A percentile compares a stretch with the other conserved stretches of the same genome.
phyloP scores from a whole-genome alignment of 2,888 invertebrate species.

The Plagodis dolabraria region DNA sequence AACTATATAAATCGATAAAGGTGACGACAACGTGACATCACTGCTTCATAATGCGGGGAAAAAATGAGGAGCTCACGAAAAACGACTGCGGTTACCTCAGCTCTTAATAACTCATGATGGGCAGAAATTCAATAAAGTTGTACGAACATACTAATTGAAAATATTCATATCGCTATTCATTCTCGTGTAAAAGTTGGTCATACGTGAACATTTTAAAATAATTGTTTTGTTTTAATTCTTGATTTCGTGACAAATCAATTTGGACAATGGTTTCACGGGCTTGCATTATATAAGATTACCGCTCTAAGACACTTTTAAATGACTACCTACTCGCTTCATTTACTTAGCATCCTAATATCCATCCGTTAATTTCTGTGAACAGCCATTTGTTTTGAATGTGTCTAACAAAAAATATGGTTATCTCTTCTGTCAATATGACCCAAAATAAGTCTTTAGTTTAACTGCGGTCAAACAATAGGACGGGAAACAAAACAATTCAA shows the following conservation, averaged over 20 bases:
- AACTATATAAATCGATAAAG: conserved; percentile 24
- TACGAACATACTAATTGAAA: too few species aligned
- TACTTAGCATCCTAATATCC: background rate
- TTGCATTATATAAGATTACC: too few species aligned
- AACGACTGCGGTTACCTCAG: conserved; percentile 56
- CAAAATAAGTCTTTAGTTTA: conserved; percentile 8
- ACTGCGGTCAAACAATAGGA: background rate
- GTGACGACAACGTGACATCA: conserved; percentile 57
- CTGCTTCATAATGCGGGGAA: conserved; percentile 40
- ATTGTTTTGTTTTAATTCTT: too few species aligned
- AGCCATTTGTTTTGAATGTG: conserved; percentile 14
- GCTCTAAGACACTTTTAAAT: too few species aligned
- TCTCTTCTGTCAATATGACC: conserved; percentile 4
- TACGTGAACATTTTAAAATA: too few species aligned
- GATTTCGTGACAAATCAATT: too few species aligned
- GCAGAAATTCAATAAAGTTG: background rate
- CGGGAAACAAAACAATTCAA: conserved; percentile 10
- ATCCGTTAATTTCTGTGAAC: conserved; percentile 9
- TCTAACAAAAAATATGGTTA: conserved; percentile 1
- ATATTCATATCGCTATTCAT: too few species aligned
- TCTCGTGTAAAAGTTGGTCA: too few species aligned
- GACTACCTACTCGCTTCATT: too few species aligned
- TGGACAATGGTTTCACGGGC: too few species aligned
- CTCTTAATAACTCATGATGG: conserved; percentile 49
- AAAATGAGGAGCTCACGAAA: conserved; percentile 45